A percentile compares a stretch with the other conserved stretches of the same genome.
Conservation (phyloP, 2,888 invertebrate genomes). For the Conops quadrifasciatus region DNA sequence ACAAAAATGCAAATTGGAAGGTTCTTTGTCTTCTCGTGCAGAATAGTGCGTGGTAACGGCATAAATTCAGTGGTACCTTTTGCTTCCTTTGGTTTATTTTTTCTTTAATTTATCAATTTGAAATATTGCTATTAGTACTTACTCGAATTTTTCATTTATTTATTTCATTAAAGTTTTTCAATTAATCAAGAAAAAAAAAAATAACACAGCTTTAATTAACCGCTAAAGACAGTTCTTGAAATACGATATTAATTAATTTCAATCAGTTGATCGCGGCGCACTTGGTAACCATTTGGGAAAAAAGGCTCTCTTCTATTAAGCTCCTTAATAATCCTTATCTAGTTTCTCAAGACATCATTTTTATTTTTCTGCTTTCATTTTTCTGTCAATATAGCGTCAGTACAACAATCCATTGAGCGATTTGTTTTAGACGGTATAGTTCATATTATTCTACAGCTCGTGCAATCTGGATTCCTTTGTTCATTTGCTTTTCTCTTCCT, state of each 20-base stretch:
- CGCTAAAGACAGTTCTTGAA: too few species aligned
- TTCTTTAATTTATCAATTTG: not conserved
- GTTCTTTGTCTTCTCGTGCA: too few species aligned
- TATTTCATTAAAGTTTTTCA: not conserved
- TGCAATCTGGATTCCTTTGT: too few species aligned
- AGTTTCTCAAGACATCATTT: slow-evolving; percentile 51
- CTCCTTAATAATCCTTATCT: not conserved
- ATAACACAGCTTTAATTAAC: not conserved
- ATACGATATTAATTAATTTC: too few species aligned
- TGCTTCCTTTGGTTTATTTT: too few species aligned
- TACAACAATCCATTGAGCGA: slow-evolving; percentile 69
- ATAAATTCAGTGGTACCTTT: too few species aligned
- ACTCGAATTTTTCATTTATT: not conserved
- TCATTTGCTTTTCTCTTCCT: not conserved
- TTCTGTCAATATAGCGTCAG: slow-evolving; percentile 67
- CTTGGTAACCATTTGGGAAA: too few species aligned
- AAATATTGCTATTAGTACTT: not conserved
- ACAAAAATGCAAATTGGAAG: not conserved
- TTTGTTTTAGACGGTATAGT: slow-evolving; percentile 67
- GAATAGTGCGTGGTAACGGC: too few species aligned
- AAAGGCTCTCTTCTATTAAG: slow-evolving; percentile 29
- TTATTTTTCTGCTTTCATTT: slow-evolving; percentile 60
- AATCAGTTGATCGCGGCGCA: not conserved
- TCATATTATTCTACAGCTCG: slow-evolving; percentile 41
- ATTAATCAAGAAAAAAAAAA: not conserved